Percentiles rank a stretch among this genome's conserved stretches.
These are phyloP conservation scores for Clarias laeviceps DNA, from an alignment of 2,797 vertebrate species.

Conservation along the genomic window DNA sequence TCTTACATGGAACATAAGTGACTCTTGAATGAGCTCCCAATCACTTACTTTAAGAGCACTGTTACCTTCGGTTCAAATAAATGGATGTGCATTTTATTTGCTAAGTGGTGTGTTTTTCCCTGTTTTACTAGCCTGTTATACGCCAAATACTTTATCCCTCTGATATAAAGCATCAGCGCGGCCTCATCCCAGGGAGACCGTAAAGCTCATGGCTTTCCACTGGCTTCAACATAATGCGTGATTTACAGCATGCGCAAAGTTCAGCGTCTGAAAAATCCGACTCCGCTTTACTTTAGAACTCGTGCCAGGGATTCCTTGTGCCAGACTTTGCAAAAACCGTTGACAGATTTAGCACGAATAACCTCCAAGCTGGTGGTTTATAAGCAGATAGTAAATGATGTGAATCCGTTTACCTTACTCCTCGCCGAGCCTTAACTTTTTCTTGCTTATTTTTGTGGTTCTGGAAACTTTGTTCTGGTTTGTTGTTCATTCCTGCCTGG, in stretches of 20 bases:
- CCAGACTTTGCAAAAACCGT: constrained; percentile 35
- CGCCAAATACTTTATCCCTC: constrained; percentile 63
- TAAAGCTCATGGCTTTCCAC: constrained; percentile 57
- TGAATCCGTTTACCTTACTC: constrained; percentile 34
- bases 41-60: constrained; percentile 65
- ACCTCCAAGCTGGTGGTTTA: constrained; percentile 34
- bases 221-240: constrained; percentile 54
- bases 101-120: constrained; percentile 63
- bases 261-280: constrained; percentile 49
- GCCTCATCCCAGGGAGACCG: constrained; percentile 54
- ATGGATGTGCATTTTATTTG: constrained; percentile 67
- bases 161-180: constrained; percentile 63
- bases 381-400: constrained; percentile 44
- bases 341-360: constrained; percentile 35
- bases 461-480: constrained; percentile 37
- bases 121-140: constrained; percentile 65
- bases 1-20: constrained; percentile 61
- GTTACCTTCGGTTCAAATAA: constrained; percentile 62
- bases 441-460: constrained; percentile 21
- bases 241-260: constrained; percentile 53
- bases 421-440: neutral
- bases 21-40: constrained; percentile 52
- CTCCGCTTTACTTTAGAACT: constrained; percentile 34
- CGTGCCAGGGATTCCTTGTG: constrained; percentile 34
- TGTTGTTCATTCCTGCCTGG: constrained; percentile 21